Evolutionary conservation across 2,113 vertebrate genomes (phyloP).

Genomic region (Ammospiza nelsoni): DNA sequence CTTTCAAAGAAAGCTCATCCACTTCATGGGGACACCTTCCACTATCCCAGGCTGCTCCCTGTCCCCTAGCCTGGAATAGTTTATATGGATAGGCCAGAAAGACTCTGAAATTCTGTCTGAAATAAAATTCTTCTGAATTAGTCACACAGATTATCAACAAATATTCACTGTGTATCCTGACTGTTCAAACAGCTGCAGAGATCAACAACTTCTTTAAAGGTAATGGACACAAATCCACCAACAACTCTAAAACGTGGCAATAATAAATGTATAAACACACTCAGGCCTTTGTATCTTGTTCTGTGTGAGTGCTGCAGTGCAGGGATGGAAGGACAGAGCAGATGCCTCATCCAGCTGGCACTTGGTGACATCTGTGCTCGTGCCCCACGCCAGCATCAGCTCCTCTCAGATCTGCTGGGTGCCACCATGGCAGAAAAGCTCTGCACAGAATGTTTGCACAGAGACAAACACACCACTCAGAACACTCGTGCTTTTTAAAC

Average conservation of each 20-base stretch:
- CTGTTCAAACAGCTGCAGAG: background rate
- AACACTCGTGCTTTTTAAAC: background rate
- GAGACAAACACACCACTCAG: background rate
- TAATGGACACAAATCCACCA: background rate
- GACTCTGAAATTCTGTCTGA: background rate
- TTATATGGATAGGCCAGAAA: background rate
- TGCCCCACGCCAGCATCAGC: background rate
- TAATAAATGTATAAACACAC: background rate
- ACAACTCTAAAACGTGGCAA: rapidly evolving
- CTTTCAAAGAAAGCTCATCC: background rate
- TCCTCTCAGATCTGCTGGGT: background rate
- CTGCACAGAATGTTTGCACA: background rate
- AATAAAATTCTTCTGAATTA: background rate
- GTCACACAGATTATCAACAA: background rate
- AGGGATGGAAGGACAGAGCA: background rate
- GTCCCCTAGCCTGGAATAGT: background rate
- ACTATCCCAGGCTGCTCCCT: background rate
- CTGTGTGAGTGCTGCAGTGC: background rate
- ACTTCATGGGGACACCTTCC: background rate
- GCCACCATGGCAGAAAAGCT: background rate
- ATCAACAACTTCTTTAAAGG: background rate
- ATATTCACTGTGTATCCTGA: background rate
- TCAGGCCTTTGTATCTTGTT: background rate
- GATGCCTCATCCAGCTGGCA: slow-evolving; percentile 22
- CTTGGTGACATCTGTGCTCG: slow-evolving; percentile 28